These are phyloP conservation scores for Drosophila nigricruria DNA, from an alignment of 2,888 invertebrate species.

Conservation along the genomic window DNA sequence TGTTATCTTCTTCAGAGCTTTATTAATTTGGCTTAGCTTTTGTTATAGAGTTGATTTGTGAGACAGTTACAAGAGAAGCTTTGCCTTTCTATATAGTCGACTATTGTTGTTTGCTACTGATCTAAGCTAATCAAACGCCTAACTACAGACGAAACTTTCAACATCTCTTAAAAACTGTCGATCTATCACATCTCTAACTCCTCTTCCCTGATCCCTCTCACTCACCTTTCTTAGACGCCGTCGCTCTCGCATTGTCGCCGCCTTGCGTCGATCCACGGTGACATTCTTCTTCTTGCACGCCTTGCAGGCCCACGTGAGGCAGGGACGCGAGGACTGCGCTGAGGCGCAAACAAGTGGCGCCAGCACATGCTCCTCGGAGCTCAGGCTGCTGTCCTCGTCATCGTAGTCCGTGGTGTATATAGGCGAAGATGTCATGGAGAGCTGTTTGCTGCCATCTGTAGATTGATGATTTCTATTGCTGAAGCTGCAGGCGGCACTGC, in stretches of 20 bases:
- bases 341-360: slow-evolving; percentile 86
- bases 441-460: slow-evolving; percentile 61
- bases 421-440: slow-evolving; percentile 80
- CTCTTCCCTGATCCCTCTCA: not conserved
- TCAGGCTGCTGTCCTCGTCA: slow-evolving; percentile 85
- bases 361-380: slow-evolving; percentile 85
- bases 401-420: slow-evolving; percentile 84
- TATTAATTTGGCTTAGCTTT: not conserved
- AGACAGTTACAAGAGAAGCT: no score
- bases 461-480: slow-evolving; percentile 49
- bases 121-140: not conserved
- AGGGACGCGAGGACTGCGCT: slow-evolving; percentile 88
- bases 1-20: no score
- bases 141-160: no score
- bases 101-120: not conserved
- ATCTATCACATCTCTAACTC: not conserved
- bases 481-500: slow-evolving; percentile 42
- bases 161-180: no score
- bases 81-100: not conserved
- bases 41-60: not conserved
- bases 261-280: slow-evolving; percentile 97
- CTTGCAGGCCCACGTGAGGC: slow-evolving; percentile 98
- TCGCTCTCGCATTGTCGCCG: slow-evolving; percentile 97
- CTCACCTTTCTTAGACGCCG: slow-evolving; percentile 95
- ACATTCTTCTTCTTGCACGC: slow-evolving; percentile 98